phyloP scores from a whole-genome alignment of 2,888 invertebrate genomes.

The Cinara cedri region DNA sequence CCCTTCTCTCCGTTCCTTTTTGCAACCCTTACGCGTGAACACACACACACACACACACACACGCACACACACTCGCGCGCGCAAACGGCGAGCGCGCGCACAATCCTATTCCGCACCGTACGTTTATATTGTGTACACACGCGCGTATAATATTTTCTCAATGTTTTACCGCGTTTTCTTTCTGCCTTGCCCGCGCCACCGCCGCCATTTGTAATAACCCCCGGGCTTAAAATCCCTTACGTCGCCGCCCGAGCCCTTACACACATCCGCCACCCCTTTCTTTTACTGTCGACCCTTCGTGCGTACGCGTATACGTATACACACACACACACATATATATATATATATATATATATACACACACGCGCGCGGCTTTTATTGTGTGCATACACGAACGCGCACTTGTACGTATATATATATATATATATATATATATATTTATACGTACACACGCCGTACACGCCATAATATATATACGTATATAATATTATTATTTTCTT shows the following conservation, averaged over 20 bases:
- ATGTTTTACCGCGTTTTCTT: constrained; percentile 52
- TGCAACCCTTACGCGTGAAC: neutral
- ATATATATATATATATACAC: neutral
- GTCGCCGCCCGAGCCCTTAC: constrained; percentile 47
- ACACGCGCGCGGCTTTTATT: constrained; percentile 9
- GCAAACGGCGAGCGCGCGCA: neutral
- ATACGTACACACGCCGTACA: neutral
- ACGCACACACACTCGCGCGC: neutral
- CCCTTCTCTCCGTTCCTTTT: constrained; percentile 38
- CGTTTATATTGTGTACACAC: too few species aligned
- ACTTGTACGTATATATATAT: too few species aligned
- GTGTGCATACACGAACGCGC: neutral
- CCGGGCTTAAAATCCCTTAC: constrained; percentile 55
- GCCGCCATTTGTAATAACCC: constrained; percentile 57
- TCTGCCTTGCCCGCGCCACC: constrained; percentile 41
- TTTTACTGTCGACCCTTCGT: constrained; percentile 9
- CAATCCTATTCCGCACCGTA: neutral
- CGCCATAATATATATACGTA: neutral
- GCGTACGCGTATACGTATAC: neutral
- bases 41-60: neutral
- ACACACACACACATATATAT: neutral
- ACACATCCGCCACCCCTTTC: constrained; percentile 17
- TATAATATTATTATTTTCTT: constrained; percentile 2
- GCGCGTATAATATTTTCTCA: constrained; percentile 48
- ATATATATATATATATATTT: too few species aligned